Conservation (phyloP, 2,113 vertebrate genomes). For the Bubalus kerabau region DNA sequence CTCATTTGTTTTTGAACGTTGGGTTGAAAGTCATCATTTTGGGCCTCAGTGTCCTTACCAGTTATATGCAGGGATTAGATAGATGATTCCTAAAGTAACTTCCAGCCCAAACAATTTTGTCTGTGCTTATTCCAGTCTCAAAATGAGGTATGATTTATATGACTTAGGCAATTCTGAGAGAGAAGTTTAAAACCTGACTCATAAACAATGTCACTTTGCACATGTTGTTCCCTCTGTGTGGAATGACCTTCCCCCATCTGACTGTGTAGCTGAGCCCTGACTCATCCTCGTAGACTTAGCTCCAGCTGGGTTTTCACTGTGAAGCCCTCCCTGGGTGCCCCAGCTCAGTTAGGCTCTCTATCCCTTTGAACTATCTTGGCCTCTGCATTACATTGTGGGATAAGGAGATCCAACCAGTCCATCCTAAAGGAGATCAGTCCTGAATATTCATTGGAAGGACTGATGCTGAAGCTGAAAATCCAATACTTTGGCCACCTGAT, state of each 20-base stretch:
- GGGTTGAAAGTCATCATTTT: not conserved
- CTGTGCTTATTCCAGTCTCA: not conserved
- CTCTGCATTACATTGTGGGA: not conserved
- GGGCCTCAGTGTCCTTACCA: not conserved
- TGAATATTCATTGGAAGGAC: not conserved
- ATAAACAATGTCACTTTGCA: not conserved
- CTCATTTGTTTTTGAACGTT: not conserved
- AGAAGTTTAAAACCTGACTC: conserved; percentile 26
- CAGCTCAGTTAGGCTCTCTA: not conserved
- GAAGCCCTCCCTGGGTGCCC: not conserved
- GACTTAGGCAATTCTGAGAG: not conserved
- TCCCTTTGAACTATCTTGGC: not conserved
- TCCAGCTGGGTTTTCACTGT: not conserved
- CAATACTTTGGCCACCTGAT: not conserved
- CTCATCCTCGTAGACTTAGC: not conserved
- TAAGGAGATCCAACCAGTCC: not conserved
- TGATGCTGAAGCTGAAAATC: not conserved
- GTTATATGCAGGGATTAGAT: not conserved
- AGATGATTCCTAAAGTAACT: not conserved
- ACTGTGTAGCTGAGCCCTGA: not conserved
- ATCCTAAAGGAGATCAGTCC: not conserved
- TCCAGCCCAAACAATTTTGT: conserved; percentile 6
- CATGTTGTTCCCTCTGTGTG: not conserved
- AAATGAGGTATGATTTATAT: conserved; percentile 26
- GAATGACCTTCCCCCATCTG: not conserved